Base-by-base conservation (phyloP, 2,888 invertebrate genomes). In the Macropis europaea region DNA sequence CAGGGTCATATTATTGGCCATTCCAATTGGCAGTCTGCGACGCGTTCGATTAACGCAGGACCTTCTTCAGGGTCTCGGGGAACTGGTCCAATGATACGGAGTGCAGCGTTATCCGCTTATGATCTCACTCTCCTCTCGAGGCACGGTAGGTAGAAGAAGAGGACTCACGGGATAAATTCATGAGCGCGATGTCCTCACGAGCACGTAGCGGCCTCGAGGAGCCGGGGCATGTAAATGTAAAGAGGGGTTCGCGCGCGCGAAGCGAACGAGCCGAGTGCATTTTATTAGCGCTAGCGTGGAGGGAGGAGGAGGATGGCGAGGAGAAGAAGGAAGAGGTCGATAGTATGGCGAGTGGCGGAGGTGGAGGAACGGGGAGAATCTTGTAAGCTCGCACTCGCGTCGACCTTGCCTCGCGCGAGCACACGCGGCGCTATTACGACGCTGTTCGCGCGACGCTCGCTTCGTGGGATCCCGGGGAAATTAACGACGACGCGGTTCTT, bases 201-300 rank as follows among this genome's bases (percentile, higher is more conserved):
- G 75, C 63, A 76, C 73, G 72, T 63, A 80, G 74, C 69, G 63
- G 60, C 78, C 75, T 71, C 77, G 80, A 73, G 69, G 73, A 77
- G 78, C 73, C 73, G 62, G n/a, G 77, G 53, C 76, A 78, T 82
- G 81, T 82, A 80, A 82, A 80, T 80, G 81, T 80, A 80, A 82
- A 82, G 80, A 74, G 74, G 77, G 74, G 64, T 76, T 59, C 59
- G 64, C 72, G 68, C 73, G 76, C 53, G 56, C 61, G 52, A 68
- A 56, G 66, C 59, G 73, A 69, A 45, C 71, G 63, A 60, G 60
- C 50, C 61, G 61, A 73, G 70, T 36, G 77, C 77, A 77, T 77
- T 77, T 77, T 79, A 76, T 76, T 73, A 69, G 79, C 68, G 56
- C 76, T 54, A 40, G 47, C 42, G 48, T 26, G 40, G 30, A 34